Conservation (phyloP, 2,888 invertebrate species). For the Himalopsyche anomala region DNA sequence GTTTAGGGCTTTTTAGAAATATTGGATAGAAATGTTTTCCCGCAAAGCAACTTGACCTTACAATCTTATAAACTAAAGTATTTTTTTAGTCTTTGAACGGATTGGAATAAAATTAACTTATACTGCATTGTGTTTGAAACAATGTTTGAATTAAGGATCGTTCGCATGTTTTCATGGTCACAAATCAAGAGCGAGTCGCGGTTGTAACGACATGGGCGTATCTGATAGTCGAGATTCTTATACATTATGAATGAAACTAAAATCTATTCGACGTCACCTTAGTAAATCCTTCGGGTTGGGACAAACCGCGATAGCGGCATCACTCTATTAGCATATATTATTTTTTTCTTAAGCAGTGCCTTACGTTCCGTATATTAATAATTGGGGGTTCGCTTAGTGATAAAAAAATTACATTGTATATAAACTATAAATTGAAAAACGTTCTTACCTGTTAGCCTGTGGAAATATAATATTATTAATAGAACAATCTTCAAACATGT, state of each 20-base stretch:
- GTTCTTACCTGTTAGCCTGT: no score
- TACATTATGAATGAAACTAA: constrained; percentile 61
- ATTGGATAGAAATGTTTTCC: no score
- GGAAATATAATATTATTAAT: no score
- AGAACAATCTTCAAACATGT: no score
- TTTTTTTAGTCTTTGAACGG: neutral
- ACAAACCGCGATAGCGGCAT: constrained; percentile 53
- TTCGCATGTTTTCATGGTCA: constrained; percentile 26
- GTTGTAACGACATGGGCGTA: constrained; percentile 57
- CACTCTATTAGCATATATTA: constrained; percentile 56
- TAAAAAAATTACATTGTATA: no score
- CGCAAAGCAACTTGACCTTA: no score
- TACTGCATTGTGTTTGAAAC: constrained; percentile 40
- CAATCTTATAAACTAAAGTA: no score
- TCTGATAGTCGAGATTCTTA: constrained; percentile 52
- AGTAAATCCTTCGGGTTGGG: constrained; percentile 45
- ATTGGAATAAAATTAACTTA: neutral
- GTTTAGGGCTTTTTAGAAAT: no score
- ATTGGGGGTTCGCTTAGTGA: neutral
- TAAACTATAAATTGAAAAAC: no score
- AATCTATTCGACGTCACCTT: constrained; percentile 59
- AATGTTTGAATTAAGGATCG: constrained; percentile 28
- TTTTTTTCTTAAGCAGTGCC: constrained; percentile 37
- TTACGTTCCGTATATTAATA: neutral
- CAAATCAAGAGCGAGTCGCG: constrained; percentile 39